Evolutionary conservation across 2,113 vertebrate genomes (phyloP).

Genomic region (Todiramphus chloris): DNA sequence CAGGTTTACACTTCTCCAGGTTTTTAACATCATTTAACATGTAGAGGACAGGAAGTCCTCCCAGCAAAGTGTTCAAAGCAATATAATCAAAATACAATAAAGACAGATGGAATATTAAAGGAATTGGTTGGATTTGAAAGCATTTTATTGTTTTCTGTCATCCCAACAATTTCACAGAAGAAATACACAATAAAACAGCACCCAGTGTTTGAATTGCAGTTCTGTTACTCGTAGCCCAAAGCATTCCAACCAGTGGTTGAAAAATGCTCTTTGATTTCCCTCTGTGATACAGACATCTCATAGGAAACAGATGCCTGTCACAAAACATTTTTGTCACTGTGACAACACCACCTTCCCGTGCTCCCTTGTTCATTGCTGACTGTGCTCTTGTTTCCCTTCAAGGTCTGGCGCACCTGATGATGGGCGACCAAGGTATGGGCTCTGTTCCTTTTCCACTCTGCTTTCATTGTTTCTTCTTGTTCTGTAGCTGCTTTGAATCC

Average conservation of each 20-base stretch:
- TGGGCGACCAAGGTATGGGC: conserved; percentile 99
- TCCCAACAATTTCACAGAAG: conserved; percentile 41
- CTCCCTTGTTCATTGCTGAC: conserved; percentile 98
- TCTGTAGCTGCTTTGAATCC: conserved; percentile 78
- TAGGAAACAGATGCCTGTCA: conserved; percentile 86
- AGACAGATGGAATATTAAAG: conserved; percentile 46
- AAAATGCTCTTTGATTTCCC: conserved; percentile 81
- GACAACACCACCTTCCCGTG: conserved; percentile 88
- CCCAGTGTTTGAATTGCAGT: conserved; percentile 65
- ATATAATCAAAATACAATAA: conserved; percentile 18
- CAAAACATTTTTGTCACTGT: conserved; percentile 83
- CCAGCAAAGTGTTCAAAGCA: conserved; percentile 29
- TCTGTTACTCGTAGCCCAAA: conserved; percentile 75
- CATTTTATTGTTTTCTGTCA: conserved; percentile 50
- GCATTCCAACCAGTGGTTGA: conserved; percentile 84
- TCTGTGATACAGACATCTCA: conserved; percentile 84
- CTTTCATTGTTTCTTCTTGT: conserved; percentile 82
- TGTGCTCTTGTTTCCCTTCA: conserved; percentile 99
- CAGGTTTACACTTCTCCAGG: conserved; percentile 61
- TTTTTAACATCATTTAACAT: conserved; percentile 45
- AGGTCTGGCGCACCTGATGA: conserved; percentile 99
- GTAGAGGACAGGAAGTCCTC: conserved; percentile 56
- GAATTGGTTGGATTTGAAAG: conserved; percentile 69
- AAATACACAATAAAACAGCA: conserved; percentile 54
- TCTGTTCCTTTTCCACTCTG: conserved; percentile 92